Percentiles rank a stretch among this genome's conserved stretches.
Evolutionary conservation across 2,888 invertebrate species (phyloP).

Genomic region (Idaea biselata): DNA sequence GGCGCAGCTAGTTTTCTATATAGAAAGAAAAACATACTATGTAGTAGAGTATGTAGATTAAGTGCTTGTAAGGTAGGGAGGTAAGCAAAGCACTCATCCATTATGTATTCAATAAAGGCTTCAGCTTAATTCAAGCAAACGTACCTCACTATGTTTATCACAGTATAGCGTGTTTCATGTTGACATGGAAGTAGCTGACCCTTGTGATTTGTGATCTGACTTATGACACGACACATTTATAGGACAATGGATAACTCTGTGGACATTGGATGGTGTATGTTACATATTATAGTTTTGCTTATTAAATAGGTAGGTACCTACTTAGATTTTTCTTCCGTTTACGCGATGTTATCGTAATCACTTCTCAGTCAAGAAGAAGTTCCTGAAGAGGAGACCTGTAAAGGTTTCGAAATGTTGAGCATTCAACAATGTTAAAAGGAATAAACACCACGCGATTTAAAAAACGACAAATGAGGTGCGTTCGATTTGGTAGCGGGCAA

Average conservation of each 20-base stretch:
- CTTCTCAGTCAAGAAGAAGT: too few species aligned
- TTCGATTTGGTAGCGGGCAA: too few species aligned
- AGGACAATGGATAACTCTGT: not conserved
- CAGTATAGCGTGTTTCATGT: constrained; percentile 8
- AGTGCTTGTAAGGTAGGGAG: not conserved
- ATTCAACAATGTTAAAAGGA: too few species aligned
- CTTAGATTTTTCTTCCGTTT: too few species aligned
- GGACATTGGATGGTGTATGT: not conserved
- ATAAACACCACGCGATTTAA: too few species aligned
- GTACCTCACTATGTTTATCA: constrained; percentile 5
- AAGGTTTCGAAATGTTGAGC: too few species aligned
- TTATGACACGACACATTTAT: constrained; percentile 16
- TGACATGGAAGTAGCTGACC: constrained; percentile 13
- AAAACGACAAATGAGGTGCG: too few species aligned
- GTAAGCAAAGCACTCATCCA: not conserved
- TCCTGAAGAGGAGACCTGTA: too few species aligned
- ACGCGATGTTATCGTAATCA: too few species aligned
- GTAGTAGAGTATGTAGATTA: not conserved
- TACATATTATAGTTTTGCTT: not conserved
- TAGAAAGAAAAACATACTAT: not conserved
- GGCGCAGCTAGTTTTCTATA: too few species aligned
- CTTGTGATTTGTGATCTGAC: constrained; percentile 38
- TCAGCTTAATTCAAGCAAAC: not conserved
- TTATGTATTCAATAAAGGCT: not conserved
- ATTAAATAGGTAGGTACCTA: not conserved